phyloP scores from a whole-genome alignment of 1,140 invertebrate genomes.

The Thrips palmi region DNA sequence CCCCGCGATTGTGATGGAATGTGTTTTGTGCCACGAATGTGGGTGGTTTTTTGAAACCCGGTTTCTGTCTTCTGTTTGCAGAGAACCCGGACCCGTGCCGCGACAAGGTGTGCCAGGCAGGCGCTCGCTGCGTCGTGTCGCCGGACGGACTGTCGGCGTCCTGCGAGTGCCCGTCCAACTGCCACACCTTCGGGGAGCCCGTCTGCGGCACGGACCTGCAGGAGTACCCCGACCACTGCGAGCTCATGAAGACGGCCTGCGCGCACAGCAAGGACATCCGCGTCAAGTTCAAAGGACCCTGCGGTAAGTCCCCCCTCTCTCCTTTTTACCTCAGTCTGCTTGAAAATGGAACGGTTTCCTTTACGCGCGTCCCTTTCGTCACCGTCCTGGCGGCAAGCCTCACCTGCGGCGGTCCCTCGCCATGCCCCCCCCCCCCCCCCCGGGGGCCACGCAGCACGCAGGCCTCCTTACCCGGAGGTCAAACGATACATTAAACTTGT shows the following conservation, averaged over 20 bases:
- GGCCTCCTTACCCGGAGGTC: neutral
- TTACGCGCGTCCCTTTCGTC: too few relatives aligned
- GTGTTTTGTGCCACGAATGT: too few relatives aligned
- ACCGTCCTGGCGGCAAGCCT: neutral
- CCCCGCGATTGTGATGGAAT: too few relatives aligned
- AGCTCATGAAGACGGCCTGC: slow-evolving; percentile 61
- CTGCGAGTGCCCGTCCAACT: slow-evolving; percentile 56
- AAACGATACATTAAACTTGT: neutral
- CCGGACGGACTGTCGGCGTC: slow-evolving; percentile 50
- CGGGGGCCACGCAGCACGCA: neutral
- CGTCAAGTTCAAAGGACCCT: slow-evolving; percentile 75
- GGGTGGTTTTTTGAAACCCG: too few relatives aligned
- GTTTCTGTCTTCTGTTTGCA: too few relatives aligned
- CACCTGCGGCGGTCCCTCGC: neutral
- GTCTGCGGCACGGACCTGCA: slow-evolving; percentile 55
- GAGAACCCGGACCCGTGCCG: slow-evolving; percentile 60
- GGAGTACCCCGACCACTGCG: slow-evolving; percentile 63
- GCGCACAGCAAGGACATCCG: slow-evolving; percentile 50
- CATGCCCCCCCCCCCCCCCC: neutral
- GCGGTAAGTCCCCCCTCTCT: slow-evolving; percentile 44
- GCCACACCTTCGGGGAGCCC: slow-evolving; percentile 60
- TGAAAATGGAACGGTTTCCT: neutral
- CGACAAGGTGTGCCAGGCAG: slow-evolving; percentile 49
- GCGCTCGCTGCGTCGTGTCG: slow-evolving; percentile 53
- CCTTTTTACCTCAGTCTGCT: neutral